Evolutionary conservation across 37 sponge, comb jelly and placozoan species (phyloP).

Genomic region (Geodia barretti): DNA sequence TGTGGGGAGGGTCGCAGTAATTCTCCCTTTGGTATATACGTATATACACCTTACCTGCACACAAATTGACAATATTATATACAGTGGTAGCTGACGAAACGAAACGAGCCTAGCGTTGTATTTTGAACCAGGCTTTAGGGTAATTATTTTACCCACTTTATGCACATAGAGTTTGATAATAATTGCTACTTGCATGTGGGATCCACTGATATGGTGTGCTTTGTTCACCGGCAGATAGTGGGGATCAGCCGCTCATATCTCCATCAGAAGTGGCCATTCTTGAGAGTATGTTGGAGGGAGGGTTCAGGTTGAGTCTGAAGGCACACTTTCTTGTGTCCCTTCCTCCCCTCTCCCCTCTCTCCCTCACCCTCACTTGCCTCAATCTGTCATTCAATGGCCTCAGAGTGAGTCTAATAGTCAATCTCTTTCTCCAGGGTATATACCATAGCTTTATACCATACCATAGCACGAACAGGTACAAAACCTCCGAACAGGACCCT

Average conservation of each 20-base stretch:
- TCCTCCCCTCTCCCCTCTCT: conserved; percentile 77
- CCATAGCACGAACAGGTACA: too few species aligned
- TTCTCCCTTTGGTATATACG: conserved; percentile 81
- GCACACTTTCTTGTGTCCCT: conserved; percentile 84
- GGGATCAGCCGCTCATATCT: conserved; percentile 57
- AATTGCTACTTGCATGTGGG: too few species aligned
- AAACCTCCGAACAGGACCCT: too few species aligned
- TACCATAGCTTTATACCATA: too few species aligned
- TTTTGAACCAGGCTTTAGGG: too few species aligned
- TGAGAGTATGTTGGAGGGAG: conserved; percentile 82
- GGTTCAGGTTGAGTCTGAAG: conserved; percentile 71
- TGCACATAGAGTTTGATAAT: too few species aligned
- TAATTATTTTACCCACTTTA: too few species aligned
- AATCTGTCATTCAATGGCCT: conserved; percentile 94
- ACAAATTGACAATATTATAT: too few species aligned
- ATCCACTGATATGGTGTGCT: too few species aligned
- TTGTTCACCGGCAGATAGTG: conserved; percentile 11
- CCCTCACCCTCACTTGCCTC: conserved; percentile 77
- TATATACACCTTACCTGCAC: neutral
- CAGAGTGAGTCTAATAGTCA: too few species aligned
- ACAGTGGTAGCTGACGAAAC: neutral
- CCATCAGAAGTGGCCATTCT: conserved; percentile 83
- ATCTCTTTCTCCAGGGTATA: too few species aligned
- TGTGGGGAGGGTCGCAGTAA: conserved; percentile 82
- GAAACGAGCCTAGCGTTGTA: too few species aligned